A percentile compares a stretch with the other conserved stretches of the same genome.
Evolutionary conservation across 2,888 invertebrate genomes (phyloP).

Genomic region (Desoria tigrina): DNA sequence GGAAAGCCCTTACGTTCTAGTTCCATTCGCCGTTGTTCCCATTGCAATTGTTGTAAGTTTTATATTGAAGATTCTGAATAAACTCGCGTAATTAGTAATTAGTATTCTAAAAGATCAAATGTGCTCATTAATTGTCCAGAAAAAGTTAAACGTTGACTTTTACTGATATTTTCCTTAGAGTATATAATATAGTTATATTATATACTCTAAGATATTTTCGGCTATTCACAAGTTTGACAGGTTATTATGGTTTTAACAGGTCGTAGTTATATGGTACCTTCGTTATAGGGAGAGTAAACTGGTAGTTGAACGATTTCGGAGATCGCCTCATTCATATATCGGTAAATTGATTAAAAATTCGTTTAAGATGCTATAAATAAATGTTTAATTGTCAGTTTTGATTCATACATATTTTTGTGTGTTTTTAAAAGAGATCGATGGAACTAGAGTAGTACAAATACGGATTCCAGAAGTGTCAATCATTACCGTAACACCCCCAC

Average conservation of each 20-base stretch:
- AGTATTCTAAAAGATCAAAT: too few species aligned
- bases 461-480: too few species aligned
- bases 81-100: constrained; percentile 2
- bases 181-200: too few species aligned
- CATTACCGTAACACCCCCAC: constrained; percentile 42
- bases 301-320: constrained; percentile 22
- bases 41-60: constrained; percentile 36
- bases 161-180: not conserved
- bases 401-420: constrained; percentile 5
- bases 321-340: constrained; percentile 31
- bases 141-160: too few species aligned
- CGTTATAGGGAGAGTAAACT: constrained; percentile 35
- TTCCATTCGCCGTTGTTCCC: constrained; percentile 31
- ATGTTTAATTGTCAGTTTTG: not conserved
- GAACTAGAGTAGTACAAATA: too few species aligned
- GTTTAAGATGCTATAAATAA: not conserved
- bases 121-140: too few species aligned
- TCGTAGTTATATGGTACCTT: constrained; percentile 34
- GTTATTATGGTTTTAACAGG: too few species aligned
- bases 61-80: not conserved
- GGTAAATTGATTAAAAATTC: constrained; percentile 26
- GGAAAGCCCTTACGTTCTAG: constrained; percentile 20
- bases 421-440: constrained; percentile 19
- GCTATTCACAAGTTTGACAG: too few species aligned
- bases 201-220: too few species aligned